These are phyloP conservation scores for Lucifuga dentata DNA, from an alignment of 2,113 vertebrate genomes.

Conservation along the genomic window DNA sequence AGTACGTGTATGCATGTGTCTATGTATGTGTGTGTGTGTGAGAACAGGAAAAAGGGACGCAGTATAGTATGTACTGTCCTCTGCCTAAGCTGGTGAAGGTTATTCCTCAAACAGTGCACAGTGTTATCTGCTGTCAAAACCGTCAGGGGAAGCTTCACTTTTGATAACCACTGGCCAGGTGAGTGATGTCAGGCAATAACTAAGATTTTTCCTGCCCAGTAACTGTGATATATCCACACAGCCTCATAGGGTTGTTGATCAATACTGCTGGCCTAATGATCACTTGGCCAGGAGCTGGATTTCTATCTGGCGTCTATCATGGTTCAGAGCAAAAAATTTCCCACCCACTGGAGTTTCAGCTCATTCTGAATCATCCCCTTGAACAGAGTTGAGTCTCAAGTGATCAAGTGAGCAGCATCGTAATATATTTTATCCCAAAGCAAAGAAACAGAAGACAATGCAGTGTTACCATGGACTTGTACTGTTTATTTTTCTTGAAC, in stretches of 20 bases:
- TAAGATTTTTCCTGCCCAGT: conserved; percentile 12
- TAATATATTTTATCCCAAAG: background rate
- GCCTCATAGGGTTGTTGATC: conserved; percentile 16
- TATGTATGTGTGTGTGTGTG: conserved; percentile 8
- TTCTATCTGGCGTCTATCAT: background rate
- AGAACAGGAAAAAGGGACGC: conserved; percentile 38
- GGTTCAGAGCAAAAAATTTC: background rate
- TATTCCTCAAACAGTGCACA: conserved; percentile 62
- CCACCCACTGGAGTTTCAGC: background rate
- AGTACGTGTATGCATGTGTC: conserved; percentile 30
- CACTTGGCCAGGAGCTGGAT: conserved; percentile 9
- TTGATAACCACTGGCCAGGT: conserved; percentile 55
- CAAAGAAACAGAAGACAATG: background rate
- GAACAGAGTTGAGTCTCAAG: background rate
- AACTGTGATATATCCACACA: conserved; percentile 27
- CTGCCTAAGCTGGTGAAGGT: conserved; percentile 52
- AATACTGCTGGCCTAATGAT: conserved; percentile 27
- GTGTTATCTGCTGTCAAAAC: conserved; percentile 65
- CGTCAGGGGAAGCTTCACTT: conserved; percentile 49
- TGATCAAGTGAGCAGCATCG: background rate
- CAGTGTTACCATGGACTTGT: background rate
- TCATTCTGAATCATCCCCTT: conserved; percentile 3
- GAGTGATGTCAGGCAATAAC: conserved; percentile 9
- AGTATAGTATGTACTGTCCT: conserved; percentile 29
- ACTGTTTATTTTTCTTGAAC: no score